These are phyloP conservation scores for Circaetus cinerascens DNA, from an alignment of 2,113 vertebrate species.

Conservation along the genomic window DNA sequence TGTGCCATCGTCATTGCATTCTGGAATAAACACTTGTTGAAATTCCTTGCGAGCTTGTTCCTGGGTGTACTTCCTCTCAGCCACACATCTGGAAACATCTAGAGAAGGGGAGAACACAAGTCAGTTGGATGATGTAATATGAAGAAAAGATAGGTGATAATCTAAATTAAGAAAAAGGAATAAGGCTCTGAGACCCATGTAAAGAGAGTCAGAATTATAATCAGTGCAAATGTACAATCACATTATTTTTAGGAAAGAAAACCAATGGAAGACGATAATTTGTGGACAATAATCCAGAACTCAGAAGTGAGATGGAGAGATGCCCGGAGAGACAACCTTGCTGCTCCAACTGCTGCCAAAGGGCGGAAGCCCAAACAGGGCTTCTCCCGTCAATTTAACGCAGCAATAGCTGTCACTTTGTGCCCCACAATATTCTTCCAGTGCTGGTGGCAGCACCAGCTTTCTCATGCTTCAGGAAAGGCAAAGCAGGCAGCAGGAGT, in stretches of 20 bases:
- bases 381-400: not conserved
- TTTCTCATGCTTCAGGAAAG: not conserved
- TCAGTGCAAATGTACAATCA: not conserved
- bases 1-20: constrained; percentile 93
- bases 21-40: constrained; percentile 94
- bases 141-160: not conserved
- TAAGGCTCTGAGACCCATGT: accelerated
- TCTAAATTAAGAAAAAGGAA: not conserved
- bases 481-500: not conserved
- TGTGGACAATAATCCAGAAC: not conserved
- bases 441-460: not conserved
- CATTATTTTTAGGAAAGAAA: not conserved
- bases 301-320: not conserved
- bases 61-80: constrained; percentile 96
- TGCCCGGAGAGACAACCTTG: not conserved
- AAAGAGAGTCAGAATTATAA: not conserved
- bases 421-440: not conserved
- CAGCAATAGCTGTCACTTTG: not conserved
- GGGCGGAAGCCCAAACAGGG: not conserved
- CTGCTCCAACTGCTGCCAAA: not conserved
- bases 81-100: constrained; percentile 96
- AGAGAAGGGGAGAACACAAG: not conserved
- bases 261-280: not conserved
- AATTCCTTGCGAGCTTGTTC: constrained; percentile 95
- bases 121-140: not conserved